These are phyloP conservation scores for Tipula helvola DNA, from an alignment of 2,888 invertebrate genomes.

Conservation along the genomic window DNA sequence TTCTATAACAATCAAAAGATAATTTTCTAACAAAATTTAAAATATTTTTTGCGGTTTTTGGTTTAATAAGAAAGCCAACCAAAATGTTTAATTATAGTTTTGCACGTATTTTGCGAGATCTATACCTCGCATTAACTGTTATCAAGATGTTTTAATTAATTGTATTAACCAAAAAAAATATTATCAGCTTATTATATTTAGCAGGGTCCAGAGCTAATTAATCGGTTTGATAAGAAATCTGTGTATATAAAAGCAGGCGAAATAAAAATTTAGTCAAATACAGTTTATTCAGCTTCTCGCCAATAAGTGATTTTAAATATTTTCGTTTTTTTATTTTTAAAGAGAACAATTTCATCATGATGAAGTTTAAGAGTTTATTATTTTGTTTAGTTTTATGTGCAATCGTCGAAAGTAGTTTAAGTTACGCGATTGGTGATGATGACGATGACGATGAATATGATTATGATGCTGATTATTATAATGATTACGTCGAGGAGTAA, in stretches of 20 bases:
- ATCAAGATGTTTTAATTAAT: too few species aligned
- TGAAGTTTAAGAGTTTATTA: not conserved
- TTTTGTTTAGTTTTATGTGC: not conserved
- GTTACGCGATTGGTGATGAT: not conserved
- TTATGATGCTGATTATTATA: not conserved
- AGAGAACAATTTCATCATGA: not conserved
- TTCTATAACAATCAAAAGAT: too few species aligned
- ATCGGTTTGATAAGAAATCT: not conserved
- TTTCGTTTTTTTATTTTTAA: too few species aligned
- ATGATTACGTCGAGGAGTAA: not conserved
- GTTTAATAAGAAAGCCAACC: too few species aligned
- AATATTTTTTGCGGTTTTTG: too few species aligned
- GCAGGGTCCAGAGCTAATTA: not conserved
- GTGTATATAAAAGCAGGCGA: not conserved
- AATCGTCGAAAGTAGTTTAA: not conserved
- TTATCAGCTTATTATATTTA: too few species aligned
- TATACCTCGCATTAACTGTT: too few species aligned
- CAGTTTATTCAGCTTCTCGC: not conserved
- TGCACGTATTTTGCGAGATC: too few species aligned
- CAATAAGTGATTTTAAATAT: not conserved
- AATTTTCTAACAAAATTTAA: too few species aligned
- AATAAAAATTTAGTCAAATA: not conserved
- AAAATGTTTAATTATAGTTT: too few species aligned
- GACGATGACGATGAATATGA: not conserved
- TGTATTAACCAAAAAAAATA: too few species aligned